These are phyloP conservation scores for Rhombomys opimus DNA, from an alignment of 2,113 vertebrate genomes.

Conservation along the genomic window DNA sequence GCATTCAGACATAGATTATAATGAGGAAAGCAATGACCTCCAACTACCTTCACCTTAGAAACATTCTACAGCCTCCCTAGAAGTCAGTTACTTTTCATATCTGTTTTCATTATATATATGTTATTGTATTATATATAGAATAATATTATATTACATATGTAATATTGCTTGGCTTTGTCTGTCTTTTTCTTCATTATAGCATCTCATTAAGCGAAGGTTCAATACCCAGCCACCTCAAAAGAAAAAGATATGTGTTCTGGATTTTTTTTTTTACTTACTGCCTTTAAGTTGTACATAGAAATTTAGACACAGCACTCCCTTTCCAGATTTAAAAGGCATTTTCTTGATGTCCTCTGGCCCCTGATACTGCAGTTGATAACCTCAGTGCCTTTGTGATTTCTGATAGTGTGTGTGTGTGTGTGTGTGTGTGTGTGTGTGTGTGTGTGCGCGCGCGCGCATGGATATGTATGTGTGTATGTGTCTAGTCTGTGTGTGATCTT, in stretches of 20 bases:
- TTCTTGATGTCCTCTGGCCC: not conserved
- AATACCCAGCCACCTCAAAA: not conserved
- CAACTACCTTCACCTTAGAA: not conserved
- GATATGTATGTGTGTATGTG: not conserved
- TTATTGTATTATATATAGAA: not conserved
- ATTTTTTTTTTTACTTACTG: not conserved
- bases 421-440: not conserved
- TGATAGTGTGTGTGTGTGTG: not conserved
- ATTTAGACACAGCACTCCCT: not conserved
- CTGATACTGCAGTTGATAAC: not conserved
- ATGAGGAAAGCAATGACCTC: not conserved
- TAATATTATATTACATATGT: not conserved
- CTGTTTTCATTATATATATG: not conserved
- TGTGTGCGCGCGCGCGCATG: no score
- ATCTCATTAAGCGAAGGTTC: constrained; percentile 18
- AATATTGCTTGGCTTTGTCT: not conserved
- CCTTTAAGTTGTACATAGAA: not conserved
- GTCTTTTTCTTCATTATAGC: not conserved
- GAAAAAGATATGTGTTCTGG: not conserved
- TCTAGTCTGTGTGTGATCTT: not conserved
- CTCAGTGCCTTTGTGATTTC: not conserved
- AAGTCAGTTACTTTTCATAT: not conserved
- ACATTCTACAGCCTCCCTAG: not conserved
- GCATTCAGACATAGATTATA: not conserved
- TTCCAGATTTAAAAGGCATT: constrained; percentile 25